Base-by-base conservation (phyloP, 2,113 vertebrate species). In the Etheostoma spectabile region DNA sequence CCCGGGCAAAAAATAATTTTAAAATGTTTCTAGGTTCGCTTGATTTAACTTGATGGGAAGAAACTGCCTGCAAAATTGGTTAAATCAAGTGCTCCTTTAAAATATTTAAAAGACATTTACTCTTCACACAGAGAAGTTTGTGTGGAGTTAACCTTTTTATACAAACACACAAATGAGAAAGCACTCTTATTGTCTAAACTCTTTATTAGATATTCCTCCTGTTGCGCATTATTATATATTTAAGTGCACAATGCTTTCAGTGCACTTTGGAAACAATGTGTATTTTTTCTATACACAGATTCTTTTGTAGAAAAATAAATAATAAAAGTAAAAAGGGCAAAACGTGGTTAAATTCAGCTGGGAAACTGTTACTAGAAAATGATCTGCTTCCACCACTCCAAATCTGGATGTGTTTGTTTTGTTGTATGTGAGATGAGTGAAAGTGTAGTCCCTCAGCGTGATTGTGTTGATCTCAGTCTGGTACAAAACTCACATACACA, bases 251-350 rank as follows among this genome's bases (percentile, higher is more conserved):
- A 68, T 3, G 82, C 87, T 80, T 84, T 86, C 68, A 82, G 83
- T 89, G 85, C 86, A 91, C 86, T 89, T 90, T 90, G 76, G 55
- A 83, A 86, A 89, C 84, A 81, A 85, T 85, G 85, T 89, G 89
- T 88, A 89, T 86, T 80, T 86, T 89, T 85, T 88, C 57, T 59
- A 79, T 87, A 86, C 84, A 89, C 87, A 69, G 69, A 84, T 76
- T 83, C 18, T 91, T 93, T 90, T 79, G 42, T 88, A 87, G 77
- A 89, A 89, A 87, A 83, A 66, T 48, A 45, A 46, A 62, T 27
- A 7, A 11, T 6, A n/a, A 22, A 56, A 71, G 55, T 56, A 21
- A 16, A 75, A 81, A 79, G 73, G 33, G 21, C 53, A 55, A 64
- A 73, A 65, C 19, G 71, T 88, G 75, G 56, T 84, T 89, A 53